phyloP scores from a whole-genome alignment of 2,113 vertebrate species.

The Lota lota region DNA sequence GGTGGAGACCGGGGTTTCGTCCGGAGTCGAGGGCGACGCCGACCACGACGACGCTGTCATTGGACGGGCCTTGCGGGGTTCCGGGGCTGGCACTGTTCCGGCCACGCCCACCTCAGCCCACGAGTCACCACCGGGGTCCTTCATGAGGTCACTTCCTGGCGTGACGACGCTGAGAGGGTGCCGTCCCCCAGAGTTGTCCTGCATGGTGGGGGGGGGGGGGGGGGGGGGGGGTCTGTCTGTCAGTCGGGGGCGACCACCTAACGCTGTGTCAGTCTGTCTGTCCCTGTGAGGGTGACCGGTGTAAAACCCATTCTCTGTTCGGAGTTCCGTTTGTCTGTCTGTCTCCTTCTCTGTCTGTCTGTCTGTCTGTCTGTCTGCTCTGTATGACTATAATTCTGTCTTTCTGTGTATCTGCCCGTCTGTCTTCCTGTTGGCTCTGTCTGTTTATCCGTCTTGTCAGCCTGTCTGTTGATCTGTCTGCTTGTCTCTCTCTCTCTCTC shows the following conservation, averaged over 20 bases:
- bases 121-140: neutral
- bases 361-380: neutral
- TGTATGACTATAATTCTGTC: neutral
- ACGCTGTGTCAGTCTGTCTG: neutral
- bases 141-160: neutral
- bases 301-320: neutral
- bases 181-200: conserved; percentile 24
- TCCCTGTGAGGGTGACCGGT: neutral
- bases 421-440: neutral
- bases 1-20: neutral
- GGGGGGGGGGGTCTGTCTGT: neutral
- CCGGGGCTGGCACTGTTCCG: conserved; percentile 13
- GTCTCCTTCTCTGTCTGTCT: neutral
- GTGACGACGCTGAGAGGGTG: neutral
- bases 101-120: conserved; percentile 46
- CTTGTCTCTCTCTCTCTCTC: neutral
- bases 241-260: neutral
- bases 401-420: neutral
- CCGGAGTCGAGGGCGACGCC: neutral
- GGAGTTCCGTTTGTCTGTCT: neutral
- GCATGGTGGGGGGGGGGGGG: conserved; percentile 25
- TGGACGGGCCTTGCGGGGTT: conserved; percentile 25
- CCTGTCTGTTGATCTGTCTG: neutral
- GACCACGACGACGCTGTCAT: neutral
- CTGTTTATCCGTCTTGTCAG: neutral